Base-by-base conservation (phyloP, 2,888 invertebrate genomes). In the Ormyrus nitidulus region DNA sequence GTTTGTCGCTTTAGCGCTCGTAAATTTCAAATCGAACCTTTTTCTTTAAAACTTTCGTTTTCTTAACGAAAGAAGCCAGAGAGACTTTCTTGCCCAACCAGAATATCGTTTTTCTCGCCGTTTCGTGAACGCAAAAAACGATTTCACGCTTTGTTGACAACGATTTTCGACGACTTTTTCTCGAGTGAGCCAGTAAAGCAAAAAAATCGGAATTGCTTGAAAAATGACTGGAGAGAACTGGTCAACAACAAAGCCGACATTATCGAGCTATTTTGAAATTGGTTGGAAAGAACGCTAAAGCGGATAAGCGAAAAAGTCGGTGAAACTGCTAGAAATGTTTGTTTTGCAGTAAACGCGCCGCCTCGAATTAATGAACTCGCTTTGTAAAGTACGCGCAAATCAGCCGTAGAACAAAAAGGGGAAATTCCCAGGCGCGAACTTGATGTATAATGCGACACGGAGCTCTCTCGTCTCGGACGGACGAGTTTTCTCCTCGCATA, bases 111-210 rank as follows among this genome's bases (percentile, higher is more conserved):
- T 34, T 34, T 34, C 4, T 34, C 34, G 34, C 34, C 34, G 34
- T 34, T 4, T 34, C 3, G 34, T 4, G 34, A 34, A 11, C 7
- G 19, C 9, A 6, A 71, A 71, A 71, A 71, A 71, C 48, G 70
- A 9, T 58, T 70, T 59, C 49, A 70, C 61, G 53, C 61, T 72
- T n/a, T 51, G 51, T 72, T 61, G 53, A 64, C 62, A 61, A 4
- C 34, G 34, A 54, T 73, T 73, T 53, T 65, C 13, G 9, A 19
- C 13, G 6, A 59, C 0, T 65, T 65, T 65, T 65, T 65, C 10
- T 8, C 64, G 13, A 0, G 7, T 0, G n/a, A 13, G 10, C 44
- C 34, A 0, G 4, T 3, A 4, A 2, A 4, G 34, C 46, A n/a
- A 62, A 64, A 54, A 73, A 54, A 62, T n/a, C 51, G 5, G 51